Evolutionary conservation across 2,888 invertebrate species (phyloP), one percentile per base, ranked within the genome.

Genomic region (Meteorus cinctellus): DNA sequence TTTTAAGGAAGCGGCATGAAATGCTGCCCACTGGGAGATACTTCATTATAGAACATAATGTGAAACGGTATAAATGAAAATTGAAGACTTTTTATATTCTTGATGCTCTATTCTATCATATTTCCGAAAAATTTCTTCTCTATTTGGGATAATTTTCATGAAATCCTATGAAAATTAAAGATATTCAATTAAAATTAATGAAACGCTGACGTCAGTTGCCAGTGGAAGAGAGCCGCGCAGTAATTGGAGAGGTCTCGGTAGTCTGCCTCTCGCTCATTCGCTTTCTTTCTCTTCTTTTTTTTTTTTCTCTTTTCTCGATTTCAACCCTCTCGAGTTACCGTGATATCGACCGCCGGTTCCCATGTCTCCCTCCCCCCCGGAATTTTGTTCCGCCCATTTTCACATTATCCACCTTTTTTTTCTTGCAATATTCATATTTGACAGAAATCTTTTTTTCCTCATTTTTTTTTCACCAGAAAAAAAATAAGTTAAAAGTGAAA

Each of bases 181-280:
- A 84, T 85, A 85, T 86, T 85, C 86, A 84, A 86, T 86, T 86
- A 86, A 86, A 86, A 86, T 86, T 86, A 86, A 86, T 86, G 86
- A 86, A 86, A 86, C 82, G 79, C 81, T 81, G 82, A 82, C 83
- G 82, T 83, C 81, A 82, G 81, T 77, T 81, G 80, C 74, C 69
- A 55, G 55, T 24, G 34, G 67, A 36, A 65, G 67, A 70, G 75
- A 62, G 72, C 70, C 63, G 79, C 72, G 78, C 81, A 77, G 81
- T 86, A 86, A 86, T 86, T 86, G 86, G 86, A 86, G 85, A 84
- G 85, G 81, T 81, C 82, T 83, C 77, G 73, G 36, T 71, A 16
- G n/a, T 71, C 65, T 73, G 66, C 65, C 60, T 74, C 62, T 69
- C 65, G 45, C 41, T 29, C 69, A 68, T 60, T 75, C 24, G 66